Conservation (phyloP, 2,113 vertebrate genomes). For the Turnix velox region DNA sequence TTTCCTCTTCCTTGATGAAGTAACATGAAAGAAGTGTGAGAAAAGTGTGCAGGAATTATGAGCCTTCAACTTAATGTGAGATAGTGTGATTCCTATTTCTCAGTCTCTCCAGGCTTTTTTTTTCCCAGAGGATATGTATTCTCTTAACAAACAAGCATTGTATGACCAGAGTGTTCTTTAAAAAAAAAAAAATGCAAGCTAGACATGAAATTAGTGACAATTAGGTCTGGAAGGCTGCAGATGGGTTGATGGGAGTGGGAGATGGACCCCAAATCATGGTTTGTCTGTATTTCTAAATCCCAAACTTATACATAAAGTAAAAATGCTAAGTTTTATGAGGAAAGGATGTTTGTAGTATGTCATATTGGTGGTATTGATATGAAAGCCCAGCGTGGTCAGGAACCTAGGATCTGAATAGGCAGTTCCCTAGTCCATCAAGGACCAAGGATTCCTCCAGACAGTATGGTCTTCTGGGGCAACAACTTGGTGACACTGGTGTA, state of each 20-base stretch:
- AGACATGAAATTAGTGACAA: not conserved
- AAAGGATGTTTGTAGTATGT: not conserved
- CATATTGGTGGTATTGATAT: not conserved
- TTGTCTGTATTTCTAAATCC: not conserved
- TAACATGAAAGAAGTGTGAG: not conserved
- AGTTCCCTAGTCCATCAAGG: not conserved
- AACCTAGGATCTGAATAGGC: not conserved
- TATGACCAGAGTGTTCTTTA: not conserved
- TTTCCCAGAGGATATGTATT: not conserved
- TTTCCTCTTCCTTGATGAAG: not conserved
- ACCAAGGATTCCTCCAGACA: not conserved
- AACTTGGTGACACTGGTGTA: not conserved
- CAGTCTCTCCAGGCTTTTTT: not conserved
- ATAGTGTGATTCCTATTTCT: not conserved
- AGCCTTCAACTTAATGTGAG: not conserved
- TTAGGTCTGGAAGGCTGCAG: not conserved
- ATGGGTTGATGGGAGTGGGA: not conserved
- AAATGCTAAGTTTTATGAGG: not conserved
- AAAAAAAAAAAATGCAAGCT: not conserved
- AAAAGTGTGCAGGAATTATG: not conserved
- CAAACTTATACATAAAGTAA: fast-evolving
- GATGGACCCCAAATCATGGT: not conserved
- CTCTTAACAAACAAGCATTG: not conserved
- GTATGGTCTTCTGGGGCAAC: fast-evolving
- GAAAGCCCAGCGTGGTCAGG: not conserved